Conservation (phyloP, 2,797 vertebrate species). For the Pogoniulus pusillus region DNA sequence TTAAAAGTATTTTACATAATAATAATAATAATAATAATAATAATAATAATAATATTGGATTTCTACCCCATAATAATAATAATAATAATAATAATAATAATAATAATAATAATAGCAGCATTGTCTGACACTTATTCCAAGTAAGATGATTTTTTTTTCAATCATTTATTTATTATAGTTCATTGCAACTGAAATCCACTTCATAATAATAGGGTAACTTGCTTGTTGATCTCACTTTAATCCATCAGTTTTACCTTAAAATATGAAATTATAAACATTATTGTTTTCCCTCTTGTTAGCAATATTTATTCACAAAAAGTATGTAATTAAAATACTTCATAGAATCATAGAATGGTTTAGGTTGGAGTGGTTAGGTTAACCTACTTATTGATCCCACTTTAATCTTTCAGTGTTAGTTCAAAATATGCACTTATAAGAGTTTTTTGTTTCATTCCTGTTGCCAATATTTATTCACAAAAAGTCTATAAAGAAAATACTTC, state of each 20-base stretch:
- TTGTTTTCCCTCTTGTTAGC: not conserved
- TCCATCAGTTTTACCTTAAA: conserved; percentile 25
- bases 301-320: too few relatives aligned
- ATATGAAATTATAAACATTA: not conserved
- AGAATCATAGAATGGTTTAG: too few relatives aligned
- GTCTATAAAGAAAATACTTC: too few relatives aligned
- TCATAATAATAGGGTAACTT: conserved; percentile 19
- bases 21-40: conserved; percentile 28
- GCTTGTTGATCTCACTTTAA: conserved; percentile 42
- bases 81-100: conserved; percentile 25
- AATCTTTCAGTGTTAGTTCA: not conserved
- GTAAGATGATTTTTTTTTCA: conserved; percentile 24
- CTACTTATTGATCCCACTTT: conserved; percentile 39
- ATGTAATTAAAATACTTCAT: too few relatives aligned
- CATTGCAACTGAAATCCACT: not conserved
- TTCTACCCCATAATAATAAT: too few relatives aligned
- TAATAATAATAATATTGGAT: not conserved
- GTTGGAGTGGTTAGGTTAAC: too few relatives aligned
- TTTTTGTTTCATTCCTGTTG: too few relatives aligned
- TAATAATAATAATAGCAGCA: conserved; percentile 8
- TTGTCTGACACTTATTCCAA: not conserved
- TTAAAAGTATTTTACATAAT: not conserved
- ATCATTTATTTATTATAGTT: conserved; percentile 25
- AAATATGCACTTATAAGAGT: conserved; percentile 8
- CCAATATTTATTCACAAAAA: too few relatives aligned